Percentiles rank a stretch among this genome's conserved stretches.
These are phyloP conservation scores for Quadroppia sp. DNA, from an alignment of 2,888 invertebrate genomes.

Conservation along the genomic window DNA sequence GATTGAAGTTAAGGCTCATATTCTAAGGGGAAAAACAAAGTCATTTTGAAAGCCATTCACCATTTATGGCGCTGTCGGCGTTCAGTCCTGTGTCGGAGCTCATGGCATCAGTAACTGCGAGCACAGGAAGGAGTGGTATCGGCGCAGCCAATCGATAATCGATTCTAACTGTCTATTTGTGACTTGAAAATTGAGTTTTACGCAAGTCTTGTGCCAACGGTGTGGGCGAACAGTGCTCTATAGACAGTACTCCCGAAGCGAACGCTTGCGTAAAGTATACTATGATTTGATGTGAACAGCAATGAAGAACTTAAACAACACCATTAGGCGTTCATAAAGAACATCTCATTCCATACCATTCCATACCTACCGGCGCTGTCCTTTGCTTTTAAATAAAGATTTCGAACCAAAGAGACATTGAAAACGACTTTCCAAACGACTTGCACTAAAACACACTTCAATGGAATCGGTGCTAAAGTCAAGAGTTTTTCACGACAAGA, in stretches of 20 bases:
- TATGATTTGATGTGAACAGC: neutral
- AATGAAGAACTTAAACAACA: slow-evolving; percentile 27
- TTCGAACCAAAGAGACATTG: neutral
- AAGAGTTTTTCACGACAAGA: neutral
- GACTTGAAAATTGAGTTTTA: neutral
- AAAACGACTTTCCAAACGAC: neutral
- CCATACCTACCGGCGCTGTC: slow-evolving; percentile 11
- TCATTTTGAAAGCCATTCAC: slow-evolving; percentile 15
- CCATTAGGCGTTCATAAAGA: slow-evolving; percentile 6
- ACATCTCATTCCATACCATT: neutral
- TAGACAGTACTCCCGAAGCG: neutral
- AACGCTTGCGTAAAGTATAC: neutral
- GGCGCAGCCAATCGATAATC: slow-evolving; percentile 31
- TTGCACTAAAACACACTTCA: neutral
- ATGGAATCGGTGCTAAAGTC: slow-evolving; percentile 4
- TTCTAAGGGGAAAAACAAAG: no score
- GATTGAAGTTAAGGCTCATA: no score
- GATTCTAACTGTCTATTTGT: slow-evolving; percentile 12
- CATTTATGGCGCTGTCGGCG: neutral
- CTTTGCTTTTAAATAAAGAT: neutral
- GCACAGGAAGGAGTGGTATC: neutral
- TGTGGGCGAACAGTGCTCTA: slow-evolving; percentile 8
- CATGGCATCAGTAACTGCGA: neutral
- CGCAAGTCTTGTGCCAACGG: slow-evolving; percentile 12
- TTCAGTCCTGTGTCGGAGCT: neutral